phyloP scores from a whole-genome alignment of 2,113 vertebrate species.

The Pandion haliaetus region DNA sequence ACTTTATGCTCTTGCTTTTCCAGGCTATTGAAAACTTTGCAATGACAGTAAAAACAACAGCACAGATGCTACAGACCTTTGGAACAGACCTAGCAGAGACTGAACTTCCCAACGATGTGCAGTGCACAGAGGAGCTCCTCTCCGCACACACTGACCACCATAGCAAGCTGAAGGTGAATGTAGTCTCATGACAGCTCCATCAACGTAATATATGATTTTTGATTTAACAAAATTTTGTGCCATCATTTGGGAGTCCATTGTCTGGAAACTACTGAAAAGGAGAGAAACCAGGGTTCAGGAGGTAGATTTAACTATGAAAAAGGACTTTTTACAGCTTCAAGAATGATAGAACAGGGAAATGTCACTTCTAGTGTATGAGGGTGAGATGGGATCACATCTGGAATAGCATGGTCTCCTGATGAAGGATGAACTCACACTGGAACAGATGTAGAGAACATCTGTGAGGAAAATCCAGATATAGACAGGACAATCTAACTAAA shows the following conservation, averaged over 20 bases:
- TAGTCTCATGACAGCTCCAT: neutral
- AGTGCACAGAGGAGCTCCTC: slow-evolving; percentile 88
- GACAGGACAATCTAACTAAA: neutral
- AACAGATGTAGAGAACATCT: neutral
- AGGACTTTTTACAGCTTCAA: neutral
- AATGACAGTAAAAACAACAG: slow-evolving; percentile 90
- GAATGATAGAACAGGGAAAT: neutral
- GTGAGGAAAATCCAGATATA: neutral
- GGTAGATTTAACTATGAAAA: neutral
- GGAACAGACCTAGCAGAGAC: slow-evolving; percentile 86
- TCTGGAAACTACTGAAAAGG: neutral
- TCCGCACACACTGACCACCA: slow-evolving; percentile 80
- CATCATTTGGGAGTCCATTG: neutral
- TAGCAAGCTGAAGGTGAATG: slow-evolving; percentile 83
- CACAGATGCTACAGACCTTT: slow-evolving; percentile 90
- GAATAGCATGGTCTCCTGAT: neutral
- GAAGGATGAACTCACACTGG: neutral
- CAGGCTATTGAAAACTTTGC: slow-evolving; percentile 97
- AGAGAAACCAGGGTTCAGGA: neutral
- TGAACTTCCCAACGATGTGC: slow-evolving; percentile 88
- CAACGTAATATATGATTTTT: neutral
- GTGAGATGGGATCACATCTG: neutral
- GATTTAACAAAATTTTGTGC: neutral
- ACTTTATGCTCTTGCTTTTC: neutral
- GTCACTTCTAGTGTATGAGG: neutral